A percentile compares a stretch with the other conserved stretches of the same genome.
phyloP scores from a whole-genome alignment of 2,888 invertebrate genomes.

The Oscheius myriophilus region DNA sequence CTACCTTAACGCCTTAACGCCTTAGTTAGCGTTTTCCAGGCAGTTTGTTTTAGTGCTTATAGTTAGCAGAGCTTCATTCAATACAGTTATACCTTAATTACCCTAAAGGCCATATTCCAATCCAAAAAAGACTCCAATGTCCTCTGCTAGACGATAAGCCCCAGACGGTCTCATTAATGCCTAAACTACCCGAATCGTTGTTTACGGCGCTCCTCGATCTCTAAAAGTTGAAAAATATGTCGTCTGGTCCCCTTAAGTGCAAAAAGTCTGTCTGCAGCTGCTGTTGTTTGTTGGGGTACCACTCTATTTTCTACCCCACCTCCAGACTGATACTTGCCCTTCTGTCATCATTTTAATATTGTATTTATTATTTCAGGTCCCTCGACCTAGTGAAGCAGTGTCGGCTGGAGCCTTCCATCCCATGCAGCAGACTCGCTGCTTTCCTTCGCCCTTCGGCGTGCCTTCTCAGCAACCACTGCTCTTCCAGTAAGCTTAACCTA shows the following conservation, averaged over 20 bases:
- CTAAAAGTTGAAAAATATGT: no score
- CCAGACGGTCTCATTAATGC: background rate
- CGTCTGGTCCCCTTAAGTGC: no score
- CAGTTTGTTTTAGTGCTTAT: no score
- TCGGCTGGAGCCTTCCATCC: slow-evolving; percentile 25
- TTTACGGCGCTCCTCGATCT: background rate
- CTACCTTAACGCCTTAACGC: no score
- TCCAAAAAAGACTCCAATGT: no score
- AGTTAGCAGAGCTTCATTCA: no score
- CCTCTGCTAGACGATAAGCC: no score
- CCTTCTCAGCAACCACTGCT: slow-evolving; percentile 8
- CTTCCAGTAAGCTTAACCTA: background rate
- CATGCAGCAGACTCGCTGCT: slow-evolving; percentile 19
- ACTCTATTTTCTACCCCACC: background rate
- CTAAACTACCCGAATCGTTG: background rate
- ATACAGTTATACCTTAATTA: no score
- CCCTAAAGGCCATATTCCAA: no score
- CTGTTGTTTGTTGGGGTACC: background rate
- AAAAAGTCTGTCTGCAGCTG: no score
- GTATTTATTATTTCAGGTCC: slow-evolving; percentile 23
- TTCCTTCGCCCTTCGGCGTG: slow-evolving; percentile 17
- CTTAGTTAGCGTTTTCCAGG: no score
- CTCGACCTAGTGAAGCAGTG: slow-evolving; percentile 19
- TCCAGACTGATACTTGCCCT: slow-evolving; percentile 4
- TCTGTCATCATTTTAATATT: background rate